A percentile compares a stretch with the other conserved stretches of the same genome.
These are phyloP conservation scores for Lampris incognitus DNA, from an alignment of 2,113 vertebrate genomes.

Conservation along the genomic window DNA sequence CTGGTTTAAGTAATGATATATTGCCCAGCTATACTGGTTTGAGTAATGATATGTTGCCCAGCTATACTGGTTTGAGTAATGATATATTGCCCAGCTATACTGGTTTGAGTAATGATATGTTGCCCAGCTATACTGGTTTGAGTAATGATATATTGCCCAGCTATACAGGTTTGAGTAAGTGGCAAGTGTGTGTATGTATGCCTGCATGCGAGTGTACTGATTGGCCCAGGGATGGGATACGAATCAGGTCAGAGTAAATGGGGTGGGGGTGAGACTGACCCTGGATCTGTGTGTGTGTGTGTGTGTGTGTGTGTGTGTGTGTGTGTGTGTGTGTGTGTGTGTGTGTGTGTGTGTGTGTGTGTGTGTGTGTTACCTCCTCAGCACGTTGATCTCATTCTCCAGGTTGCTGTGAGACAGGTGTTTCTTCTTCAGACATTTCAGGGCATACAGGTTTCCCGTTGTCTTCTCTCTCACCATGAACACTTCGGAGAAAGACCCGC, in stretches of 20 bases:
- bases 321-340: neutral
- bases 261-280: no score
- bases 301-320: slow-evolving; percentile 7
- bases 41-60: no score
- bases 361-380: slow-evolving; percentile 85
- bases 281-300: neutral
- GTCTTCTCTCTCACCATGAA: slow-evolving; percentile 91
- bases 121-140: no score
- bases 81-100: no score
- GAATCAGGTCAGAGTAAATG: no score
- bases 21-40: no score
- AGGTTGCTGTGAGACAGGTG: slow-evolving; percentile 88
- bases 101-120: no score
- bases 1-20: no score
- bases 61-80: no score
- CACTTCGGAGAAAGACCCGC: slow-evolving; percentile 95
- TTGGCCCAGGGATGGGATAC: no score
- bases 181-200: neutral
- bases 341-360: neutral
- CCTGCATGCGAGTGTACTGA: neutral
- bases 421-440: slow-evolving; percentile 96
- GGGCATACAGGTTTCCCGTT: slow-evolving; percentile 89
- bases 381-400: slow-evolving; percentile 93
- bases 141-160: no score
- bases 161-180: no score